Conservation (phyloP, 2,888 invertebrate genomes). For the Nomada goodeniana region DNA sequence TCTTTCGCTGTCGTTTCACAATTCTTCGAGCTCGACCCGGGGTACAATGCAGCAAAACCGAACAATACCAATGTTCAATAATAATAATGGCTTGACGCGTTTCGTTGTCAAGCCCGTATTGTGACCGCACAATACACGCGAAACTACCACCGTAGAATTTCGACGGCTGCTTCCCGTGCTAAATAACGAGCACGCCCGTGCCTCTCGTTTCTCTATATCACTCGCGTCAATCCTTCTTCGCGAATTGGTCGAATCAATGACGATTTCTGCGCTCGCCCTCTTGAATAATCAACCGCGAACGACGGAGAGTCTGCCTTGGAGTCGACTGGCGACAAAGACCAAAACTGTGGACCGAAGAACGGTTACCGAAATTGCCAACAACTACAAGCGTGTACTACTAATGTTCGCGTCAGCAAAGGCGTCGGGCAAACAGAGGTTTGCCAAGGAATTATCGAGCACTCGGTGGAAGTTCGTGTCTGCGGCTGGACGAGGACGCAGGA, state of each 20-base stretch:
- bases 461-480: conserved; percentile 49
- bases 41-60: conserved; percentile 46
- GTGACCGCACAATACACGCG: conserved; percentile 36
- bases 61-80: conserved; percentile 49
- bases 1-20: not conserved
- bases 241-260: conserved; percentile 49
- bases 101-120: conserved; percentile 38
- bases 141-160: conserved; percentile 48
- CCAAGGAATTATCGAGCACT: conserved; percentile 49
- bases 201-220: conserved; percentile 2
- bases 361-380: not conserved
- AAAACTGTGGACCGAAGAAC: not conserved
- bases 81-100: conserved; percentile 56
- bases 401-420: conserved; percentile 20
- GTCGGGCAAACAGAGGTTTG: conserved; percentile 37
- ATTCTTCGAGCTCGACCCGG: conserved; percentile 4
- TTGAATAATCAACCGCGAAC: not conserved
- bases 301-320: not conserved
- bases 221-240: conserved; percentile 15
- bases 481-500: conserved; percentile 58
- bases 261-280: not conserved
- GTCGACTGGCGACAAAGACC: not conserved
- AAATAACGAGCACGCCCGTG: conserved; percentile 53
- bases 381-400: not conserved
- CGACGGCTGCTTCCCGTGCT: conserved; percentile 37